Evolutionary conservation across 2,888 invertebrate genomes (phyloP), one percentile per base, ranked within the genome.

Genomic region (Dryocosmus kuriphilus): DNA sequence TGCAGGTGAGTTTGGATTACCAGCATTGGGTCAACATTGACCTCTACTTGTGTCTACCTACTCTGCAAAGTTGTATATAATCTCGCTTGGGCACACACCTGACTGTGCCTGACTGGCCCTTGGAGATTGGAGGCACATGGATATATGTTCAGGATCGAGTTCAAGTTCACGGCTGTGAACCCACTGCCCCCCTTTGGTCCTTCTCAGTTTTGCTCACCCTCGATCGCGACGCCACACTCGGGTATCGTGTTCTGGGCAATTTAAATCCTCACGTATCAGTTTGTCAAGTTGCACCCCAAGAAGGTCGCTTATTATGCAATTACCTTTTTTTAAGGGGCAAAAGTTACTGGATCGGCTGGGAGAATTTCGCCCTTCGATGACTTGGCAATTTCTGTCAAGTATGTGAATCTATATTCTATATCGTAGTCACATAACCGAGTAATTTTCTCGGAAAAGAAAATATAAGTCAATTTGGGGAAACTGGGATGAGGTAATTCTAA

Each of bases 81-180:
- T 19, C 22, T 62, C 51, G 11, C 65, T 74, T 78, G 75, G 75
- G 11, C 38, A 60, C 38, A 67, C 61, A 46, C 60, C 76, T 77
- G 77, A 78, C 74, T 74, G 76, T 77, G 22, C 22, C 55, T 55
- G 55, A 22, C 22, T 55, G 80, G 78, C 78, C 76, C 77, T 74
- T 75, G 77, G 76, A 74, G n/a, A n/a, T 74, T 75, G 77, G 16
- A 41, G 14, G 41, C 41, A 41, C 14, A 16, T 41, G 16, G 11
- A 35, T n/a, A n/a, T n/a, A n/a, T 41, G 77, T 79, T 78, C 77
- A 75, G 76, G 60, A 67, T 74, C 78, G 79, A 81, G 85, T 86
- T 87, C 86, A 87, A 87, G 87, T 86, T 86, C 86, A 86, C 74
- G 84, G 84, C 46, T 78, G 16, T 55, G 41, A 74, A 35, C 38